A percentile compares a stretch with the other conserved stretches of the same genome.
These are phyloP conservation scores for Syrmaticus mikado DNA, from an alignment of 2,113 vertebrate species.

Conservation along the genomic window DNA sequence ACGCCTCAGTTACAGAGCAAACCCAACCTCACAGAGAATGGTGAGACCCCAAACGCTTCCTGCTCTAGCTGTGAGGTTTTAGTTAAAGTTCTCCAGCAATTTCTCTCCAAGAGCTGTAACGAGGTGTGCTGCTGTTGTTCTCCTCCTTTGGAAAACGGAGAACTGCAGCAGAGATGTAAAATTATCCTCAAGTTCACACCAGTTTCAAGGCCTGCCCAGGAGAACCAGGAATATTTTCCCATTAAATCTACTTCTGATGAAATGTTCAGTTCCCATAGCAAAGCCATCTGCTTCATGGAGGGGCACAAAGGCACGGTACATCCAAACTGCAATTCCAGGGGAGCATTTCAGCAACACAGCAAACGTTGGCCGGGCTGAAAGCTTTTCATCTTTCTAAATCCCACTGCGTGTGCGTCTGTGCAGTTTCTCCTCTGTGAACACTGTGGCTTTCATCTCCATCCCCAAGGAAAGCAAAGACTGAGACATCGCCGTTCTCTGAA, in stretches of 20 bases:
- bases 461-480: neutral
- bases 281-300: neutral
- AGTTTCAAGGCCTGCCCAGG: neutral
- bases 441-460: neutral
- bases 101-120: slow-evolving; percentile 6
- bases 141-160: slow-evolving; percentile 1
- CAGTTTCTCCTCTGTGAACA: neutral
- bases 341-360: fast-evolving
- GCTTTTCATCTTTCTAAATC: neutral
- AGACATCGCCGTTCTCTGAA: neutral
- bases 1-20: neutral
- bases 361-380: neutral
- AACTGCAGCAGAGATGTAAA: neutral
- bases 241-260: neutral
- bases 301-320: neutral
- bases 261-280: neutral
- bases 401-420: neutral
- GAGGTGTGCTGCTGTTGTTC: neutral
- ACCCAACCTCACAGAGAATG: neutral
- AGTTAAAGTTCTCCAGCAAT: slow-evolving; percentile 30
- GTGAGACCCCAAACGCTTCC: neutral
- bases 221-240: neutral
- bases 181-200: neutral
- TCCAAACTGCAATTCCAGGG: neutral
- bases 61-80: neutral